A percentile compares a stretch with the other conserved stretches of the same genome.
phyloP scores from a whole-genome alignment of 1,140 invertebrate species.

The Metaphire vulgaris region DNA sequence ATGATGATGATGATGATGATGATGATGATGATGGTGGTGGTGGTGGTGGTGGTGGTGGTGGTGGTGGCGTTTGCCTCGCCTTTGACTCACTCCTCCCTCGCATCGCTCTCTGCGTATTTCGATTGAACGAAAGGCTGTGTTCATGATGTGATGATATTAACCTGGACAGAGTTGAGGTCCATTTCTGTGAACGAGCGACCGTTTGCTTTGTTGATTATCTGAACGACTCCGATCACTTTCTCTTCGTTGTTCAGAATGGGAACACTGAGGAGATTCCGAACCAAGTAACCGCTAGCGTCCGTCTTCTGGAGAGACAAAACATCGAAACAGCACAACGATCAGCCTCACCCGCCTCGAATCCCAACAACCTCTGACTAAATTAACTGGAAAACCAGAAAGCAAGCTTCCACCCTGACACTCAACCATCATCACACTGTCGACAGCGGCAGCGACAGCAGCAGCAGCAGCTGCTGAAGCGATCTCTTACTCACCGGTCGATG shows the following conservation, averaged over 20 bases:
- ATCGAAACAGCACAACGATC: too few relatives aligned
- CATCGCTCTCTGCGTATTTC: conserved; percentile 17
- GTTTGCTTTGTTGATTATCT: conserved; percentile 87
- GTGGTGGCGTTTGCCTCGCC: background rate
- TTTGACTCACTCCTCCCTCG: conserved; percentile 25
- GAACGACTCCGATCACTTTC: conserved; percentile 81
- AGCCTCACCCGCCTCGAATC: too few relatives aligned
- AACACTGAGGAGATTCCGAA: conserved; percentile 15
- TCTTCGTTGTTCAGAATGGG: conserved; percentile 27
- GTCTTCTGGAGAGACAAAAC: too few relatives aligned
- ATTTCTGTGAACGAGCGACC: conserved; percentile 72
- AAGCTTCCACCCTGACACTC: too few relatives aligned
- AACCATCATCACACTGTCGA: too few relatives aligned
- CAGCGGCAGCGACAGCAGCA: too few relatives aligned
- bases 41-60: background rate
- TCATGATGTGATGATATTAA: conserved; percentile 16
- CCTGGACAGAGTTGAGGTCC: conserved; percentile 66
- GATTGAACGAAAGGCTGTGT: conserved; percentile 17
- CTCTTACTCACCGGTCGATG: too few relatives aligned
- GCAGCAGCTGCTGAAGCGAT: too few relatives aligned
- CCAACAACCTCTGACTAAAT: too few relatives aligned
- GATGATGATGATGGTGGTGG: conserved; percentile 5
- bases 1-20: background rate
- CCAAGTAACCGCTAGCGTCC: conserved; percentile 21
- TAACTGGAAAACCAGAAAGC: too few relatives aligned